These are phyloP conservation scores for Hipparchia sbordonii DNA, from an alignment of 2,888 invertebrate genomes.

Conservation along the genomic window DNA sequence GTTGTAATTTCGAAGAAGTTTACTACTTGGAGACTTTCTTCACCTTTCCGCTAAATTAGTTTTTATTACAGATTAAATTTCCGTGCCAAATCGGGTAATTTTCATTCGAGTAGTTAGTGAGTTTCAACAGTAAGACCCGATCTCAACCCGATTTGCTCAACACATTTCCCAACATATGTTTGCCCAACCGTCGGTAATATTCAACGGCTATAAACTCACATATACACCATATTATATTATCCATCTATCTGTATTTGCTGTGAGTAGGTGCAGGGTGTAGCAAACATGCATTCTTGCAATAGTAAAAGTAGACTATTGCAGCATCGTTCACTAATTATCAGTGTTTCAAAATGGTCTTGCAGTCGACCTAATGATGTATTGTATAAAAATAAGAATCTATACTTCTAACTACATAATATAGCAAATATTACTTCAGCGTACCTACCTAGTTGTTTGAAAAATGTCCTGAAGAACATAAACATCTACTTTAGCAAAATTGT, in stretches of 20 bases:
- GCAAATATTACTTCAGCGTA: no score
- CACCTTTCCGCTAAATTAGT: no score
- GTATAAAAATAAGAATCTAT: no score
- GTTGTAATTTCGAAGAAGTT: no score
- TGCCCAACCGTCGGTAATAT: not conserved
- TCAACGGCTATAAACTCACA: no score
- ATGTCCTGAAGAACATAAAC: no score
- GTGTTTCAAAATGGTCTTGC: not conserved
- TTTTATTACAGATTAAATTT: no score
- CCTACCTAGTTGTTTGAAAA: no score
- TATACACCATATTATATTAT: not conserved
- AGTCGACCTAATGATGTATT: not conserved
- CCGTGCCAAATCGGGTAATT: not conserved
- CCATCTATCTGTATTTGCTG: not conserved
- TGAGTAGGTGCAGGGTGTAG: not conserved
- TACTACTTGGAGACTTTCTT: no score
- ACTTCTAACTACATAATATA: no score
- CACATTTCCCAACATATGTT: not conserved
- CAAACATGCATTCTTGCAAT: constrained; percentile 11
- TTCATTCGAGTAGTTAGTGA: not conserved
- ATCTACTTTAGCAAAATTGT: no score
- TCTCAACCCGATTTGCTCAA: not conserved
- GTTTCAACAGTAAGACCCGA: not conserved
- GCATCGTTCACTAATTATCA: not conserved
- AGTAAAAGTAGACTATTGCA: constrained; percentile 15